phyloP scores from a whole-genome alignment of 2,113 vertebrate genomes.

The Anser cygnoides region DNA sequence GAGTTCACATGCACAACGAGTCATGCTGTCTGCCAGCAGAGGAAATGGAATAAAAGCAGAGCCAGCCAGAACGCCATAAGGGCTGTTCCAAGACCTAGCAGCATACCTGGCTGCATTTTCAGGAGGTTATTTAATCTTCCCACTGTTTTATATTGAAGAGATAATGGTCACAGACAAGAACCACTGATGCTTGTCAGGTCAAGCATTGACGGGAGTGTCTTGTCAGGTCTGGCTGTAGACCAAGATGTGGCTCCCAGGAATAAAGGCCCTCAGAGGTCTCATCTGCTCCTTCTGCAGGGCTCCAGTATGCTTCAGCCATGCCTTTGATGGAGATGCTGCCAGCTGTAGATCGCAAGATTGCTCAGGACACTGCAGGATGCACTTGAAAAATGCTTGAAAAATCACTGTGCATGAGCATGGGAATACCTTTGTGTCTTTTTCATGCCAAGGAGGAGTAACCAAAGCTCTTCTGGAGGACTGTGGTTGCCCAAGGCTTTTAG shows the following conservation, averaged over 20 bases:
- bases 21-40: slow-evolving; percentile 5
- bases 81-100: slow-evolving; percentile 9
- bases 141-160: not conserved
- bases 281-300: not conserved
- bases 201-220: not conserved
- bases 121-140: not conserved
- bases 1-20: not conserved
- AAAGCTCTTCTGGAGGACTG: not conserved
- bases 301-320: not conserved
- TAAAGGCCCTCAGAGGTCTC: not conserved
- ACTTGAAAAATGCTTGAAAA: not conserved
- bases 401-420: rapidly evolving
- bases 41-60: slow-evolving; percentile 47
- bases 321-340: not conserved
- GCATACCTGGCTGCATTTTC: not conserved
- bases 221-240: not conserved
- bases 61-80: not conserved
- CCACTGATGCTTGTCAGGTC: not conserved
- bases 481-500: not conserved
- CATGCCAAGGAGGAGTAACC: rapidly evolving
- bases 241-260: not conserved
- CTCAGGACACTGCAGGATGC: not conserved
- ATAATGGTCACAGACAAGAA: not conserved
- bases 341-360: not conserved
- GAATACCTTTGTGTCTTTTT: not conserved